Conservation (phyloP, 1,140 invertebrate genomes). For the Episyrphus balteatus region DNA sequence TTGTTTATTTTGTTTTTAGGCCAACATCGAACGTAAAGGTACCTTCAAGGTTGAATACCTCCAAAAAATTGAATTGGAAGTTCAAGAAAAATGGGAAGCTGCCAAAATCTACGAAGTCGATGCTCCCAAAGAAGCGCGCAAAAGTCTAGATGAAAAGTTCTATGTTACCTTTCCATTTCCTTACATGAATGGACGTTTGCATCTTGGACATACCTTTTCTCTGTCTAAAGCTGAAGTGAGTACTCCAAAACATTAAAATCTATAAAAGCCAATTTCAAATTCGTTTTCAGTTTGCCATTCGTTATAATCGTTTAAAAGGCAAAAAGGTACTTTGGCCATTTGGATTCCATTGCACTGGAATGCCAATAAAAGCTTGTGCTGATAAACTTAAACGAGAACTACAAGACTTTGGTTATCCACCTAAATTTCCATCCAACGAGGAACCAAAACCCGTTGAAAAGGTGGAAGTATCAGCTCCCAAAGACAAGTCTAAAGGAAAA, state of each 20-base stretch:
- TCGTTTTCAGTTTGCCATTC: conserved; percentile 67
- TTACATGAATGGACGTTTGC: conserved; percentile 98
- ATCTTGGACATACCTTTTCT: conserved; percentile 96
- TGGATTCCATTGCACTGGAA: conserved; percentile 97
- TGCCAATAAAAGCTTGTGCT: conserved; percentile 94
- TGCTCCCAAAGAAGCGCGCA: conserved; percentile 49
- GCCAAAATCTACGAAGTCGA: conserved; percentile 71
- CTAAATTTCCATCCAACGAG: conserved; percentile 68
- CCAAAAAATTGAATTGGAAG: conserved; percentile 72
- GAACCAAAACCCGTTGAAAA: conserved; percentile 37
- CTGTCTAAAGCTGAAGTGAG: conserved; percentile 83
- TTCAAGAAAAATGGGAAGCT: conserved; percentile 73
- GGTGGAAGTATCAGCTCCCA: conserved; percentile 50
- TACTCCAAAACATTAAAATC: conserved; percentile 22
- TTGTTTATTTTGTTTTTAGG: conserved; percentile 8
- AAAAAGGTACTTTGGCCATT: conserved; percentile 93
- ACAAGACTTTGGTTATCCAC: conserved; percentile 84
- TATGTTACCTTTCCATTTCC: conserved; percentile 95
- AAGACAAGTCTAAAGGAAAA: conserved; percentile 96
- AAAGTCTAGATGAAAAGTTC: conserved; percentile 67
- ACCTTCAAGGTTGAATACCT: conserved; percentile 87
- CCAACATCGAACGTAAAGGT: conserved; percentile 65
- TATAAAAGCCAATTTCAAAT: not conserved
- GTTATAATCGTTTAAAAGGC: conserved; percentile 84
- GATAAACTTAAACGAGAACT: conserved; percentile 96